Evolutionary conservation across 2,797 vertebrate genomes (phyloP).

Genomic region (Protosalanx chinensis): DNA sequence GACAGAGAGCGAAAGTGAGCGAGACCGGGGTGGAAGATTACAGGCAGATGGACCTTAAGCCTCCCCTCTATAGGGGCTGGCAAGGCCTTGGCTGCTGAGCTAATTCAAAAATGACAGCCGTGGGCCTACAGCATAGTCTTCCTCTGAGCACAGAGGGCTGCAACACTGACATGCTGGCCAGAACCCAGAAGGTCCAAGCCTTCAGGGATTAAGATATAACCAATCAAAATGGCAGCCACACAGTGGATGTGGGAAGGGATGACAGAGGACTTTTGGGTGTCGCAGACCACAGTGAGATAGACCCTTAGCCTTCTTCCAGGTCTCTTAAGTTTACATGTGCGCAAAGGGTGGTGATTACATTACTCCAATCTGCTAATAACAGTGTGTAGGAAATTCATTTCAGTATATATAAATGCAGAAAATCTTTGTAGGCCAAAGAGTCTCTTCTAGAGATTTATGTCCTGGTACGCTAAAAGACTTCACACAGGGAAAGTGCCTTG

Average conservation of each 20-base stretch:
- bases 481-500: slow-evolving; percentile 46
- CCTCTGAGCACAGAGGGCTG: neutral
- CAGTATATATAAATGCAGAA: neutral
- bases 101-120: slow-evolving; percentile 24
- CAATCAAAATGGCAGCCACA: neutral
- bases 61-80: slow-evolving; percentile 29
- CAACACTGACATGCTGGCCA: neutral
- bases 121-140: slow-evolving; percentile 12
- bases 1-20: slow-evolving; percentile 19
- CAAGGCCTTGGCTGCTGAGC: slow-evolving; percentile 20
- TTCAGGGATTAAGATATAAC: neutral
- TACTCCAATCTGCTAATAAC: neutral
- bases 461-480: neutral
- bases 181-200: too few relatives aligned
- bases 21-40: slow-evolving; percentile 32
- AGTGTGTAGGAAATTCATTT: neutral
- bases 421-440: neutral
- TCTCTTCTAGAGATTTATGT: neutral
- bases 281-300: neutral
- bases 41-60: slow-evolving; percentile 44
- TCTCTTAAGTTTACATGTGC: neutral
- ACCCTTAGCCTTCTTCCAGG: neutral
- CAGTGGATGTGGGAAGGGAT: neutral
- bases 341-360: neutral
- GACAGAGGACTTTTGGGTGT: neutral